phyloP scores from a whole-genome alignment of 1,140 invertebrate genomes.

The Bombus cullumanus region DNA sequence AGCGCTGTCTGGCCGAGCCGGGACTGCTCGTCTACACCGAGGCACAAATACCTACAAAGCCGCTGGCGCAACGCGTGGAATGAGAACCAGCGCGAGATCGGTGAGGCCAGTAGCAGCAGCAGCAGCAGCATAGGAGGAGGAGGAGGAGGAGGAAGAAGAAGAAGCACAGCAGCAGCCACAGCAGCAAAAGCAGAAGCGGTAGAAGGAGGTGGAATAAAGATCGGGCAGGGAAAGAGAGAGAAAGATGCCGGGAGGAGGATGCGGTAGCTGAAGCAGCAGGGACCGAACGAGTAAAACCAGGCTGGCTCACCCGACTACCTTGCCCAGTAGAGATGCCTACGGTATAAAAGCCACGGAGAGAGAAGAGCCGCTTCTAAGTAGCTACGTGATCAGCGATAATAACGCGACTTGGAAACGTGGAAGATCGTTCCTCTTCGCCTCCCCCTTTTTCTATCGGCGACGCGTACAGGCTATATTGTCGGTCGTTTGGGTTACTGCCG shows the following conservation, averaged over 20 bases:
- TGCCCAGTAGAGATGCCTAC: constrained; percentile 59
- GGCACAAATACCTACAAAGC: constrained; percentile 70
- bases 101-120: neutral
- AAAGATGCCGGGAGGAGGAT: neutral
- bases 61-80: constrained; percentile 38
- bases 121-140: neutral
- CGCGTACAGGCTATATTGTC: constrained; percentile 55
- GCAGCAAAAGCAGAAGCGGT: constrained; percentile 10
- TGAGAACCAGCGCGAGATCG: constrained; percentile 59
- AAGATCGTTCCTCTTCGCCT: constrained; percentile 60
- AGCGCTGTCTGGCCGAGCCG: constrained; percentile 80
- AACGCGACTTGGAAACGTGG: constrained; percentile 74
- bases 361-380: constrained; percentile 79
- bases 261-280: constrained; percentile 11
- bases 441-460: constrained; percentile 60
- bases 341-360: constrained; percentile 63
- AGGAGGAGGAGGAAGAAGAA: neutral
- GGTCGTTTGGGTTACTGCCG: constrained; percentile 54
- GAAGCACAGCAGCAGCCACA: neutral
- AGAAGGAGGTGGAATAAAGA: constrained; percentile 40
- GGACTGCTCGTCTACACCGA: constrained; percentile 72
- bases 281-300: constrained; percentile 66
- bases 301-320: constrained; percentile 63
- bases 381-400: constrained; percentile 82
- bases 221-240: neutral